These are phyloP conservation scores for Teleogryllus occipitalis DNA, from an alignment of 1,140 invertebrate species.

Conservation along the genomic window DNA sequence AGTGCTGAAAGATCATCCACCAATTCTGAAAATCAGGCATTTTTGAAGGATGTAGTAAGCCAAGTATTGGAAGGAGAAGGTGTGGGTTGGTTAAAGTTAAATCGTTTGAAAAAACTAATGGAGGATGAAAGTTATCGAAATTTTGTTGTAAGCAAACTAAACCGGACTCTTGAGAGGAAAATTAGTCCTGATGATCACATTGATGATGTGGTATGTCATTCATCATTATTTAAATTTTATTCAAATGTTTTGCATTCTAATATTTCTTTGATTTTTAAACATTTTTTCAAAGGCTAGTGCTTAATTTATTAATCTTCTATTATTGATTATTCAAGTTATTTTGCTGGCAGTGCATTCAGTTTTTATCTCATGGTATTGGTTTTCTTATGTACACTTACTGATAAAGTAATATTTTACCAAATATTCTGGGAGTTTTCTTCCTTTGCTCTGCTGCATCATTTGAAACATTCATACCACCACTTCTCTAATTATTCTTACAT, in stretches of 20 bases:
- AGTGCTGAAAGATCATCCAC: conserved; percentile 59
- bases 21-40: conserved; percentile 79
- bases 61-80: conserved; percentile 93
- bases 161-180: conserved; percentile 87
- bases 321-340: not conserved
- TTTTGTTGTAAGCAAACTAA: conserved; percentile 89
- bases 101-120: conserved; percentile 91
- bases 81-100: conserved; percentile 92
- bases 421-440: too few species aligned
- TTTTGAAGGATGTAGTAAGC: conserved; percentile 77
- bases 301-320: not conserved
- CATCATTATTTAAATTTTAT: conserved; percentile 7
- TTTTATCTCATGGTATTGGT: too few species aligned
- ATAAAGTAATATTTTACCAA: too few species aligned
- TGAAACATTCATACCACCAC: too few species aligned
- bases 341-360: too few species aligned
- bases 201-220: conserved; percentile 84
- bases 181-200: conserved; percentile 93
- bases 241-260: not conserved
- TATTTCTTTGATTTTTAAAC: not conserved
- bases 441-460: too few species aligned
- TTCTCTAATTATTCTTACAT: too few species aligned
- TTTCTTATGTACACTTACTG: too few species aligned
- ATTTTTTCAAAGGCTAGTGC: not conserved
- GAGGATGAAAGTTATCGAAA: conserved; percentile 98